phyloP scores from a whole-genome alignment of 2,113 vertebrate genomes.

The Grallaria varia region DNA sequence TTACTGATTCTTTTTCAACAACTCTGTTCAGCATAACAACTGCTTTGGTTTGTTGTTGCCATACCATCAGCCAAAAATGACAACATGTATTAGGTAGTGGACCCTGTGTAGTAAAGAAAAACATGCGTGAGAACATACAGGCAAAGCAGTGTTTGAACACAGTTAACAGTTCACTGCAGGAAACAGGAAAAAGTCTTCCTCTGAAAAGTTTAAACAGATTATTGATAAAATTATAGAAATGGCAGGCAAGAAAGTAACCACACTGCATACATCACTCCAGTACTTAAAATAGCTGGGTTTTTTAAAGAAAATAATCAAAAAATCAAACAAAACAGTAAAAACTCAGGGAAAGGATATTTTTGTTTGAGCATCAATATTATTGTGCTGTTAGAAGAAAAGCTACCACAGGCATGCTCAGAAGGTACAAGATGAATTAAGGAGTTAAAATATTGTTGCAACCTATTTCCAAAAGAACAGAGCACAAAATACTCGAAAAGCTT shows the following conservation, averaged over 20 bases:
- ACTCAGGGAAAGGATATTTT: background rate
- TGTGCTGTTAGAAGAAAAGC: background rate
- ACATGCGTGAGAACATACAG: background rate
- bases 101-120: slow-evolving; percentile 77
- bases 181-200: background rate
- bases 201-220: background rate
- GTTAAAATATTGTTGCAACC: background rate
- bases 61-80: slow-evolving; percentile 99
- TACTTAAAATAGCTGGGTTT: background rate
- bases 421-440: background rate
- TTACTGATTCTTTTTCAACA: slow-evolving; percentile 95
- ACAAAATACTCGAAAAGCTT: background rate
- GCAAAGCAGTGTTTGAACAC: background rate
- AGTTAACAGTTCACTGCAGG: background rate
- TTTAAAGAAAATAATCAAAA: background rate
- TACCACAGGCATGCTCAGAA: background rate
- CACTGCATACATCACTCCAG: background rate
- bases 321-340: background rate
- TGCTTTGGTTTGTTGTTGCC: slow-evolving; percentile 94
- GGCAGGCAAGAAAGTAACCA: background rate
- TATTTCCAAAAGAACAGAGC: background rate
- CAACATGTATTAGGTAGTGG: slow-evolving; percentile 95
- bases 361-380: background rate
- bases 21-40: slow-evolving; percentile 97
- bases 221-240: background rate